A percentile compares a stretch with the other conserved stretches of the same genome.
These are phyloP conservation scores for Zonitis immaculata DNA, from an alignment of 2,888 invertebrate species.

Conservation along the genomic window DNA sequence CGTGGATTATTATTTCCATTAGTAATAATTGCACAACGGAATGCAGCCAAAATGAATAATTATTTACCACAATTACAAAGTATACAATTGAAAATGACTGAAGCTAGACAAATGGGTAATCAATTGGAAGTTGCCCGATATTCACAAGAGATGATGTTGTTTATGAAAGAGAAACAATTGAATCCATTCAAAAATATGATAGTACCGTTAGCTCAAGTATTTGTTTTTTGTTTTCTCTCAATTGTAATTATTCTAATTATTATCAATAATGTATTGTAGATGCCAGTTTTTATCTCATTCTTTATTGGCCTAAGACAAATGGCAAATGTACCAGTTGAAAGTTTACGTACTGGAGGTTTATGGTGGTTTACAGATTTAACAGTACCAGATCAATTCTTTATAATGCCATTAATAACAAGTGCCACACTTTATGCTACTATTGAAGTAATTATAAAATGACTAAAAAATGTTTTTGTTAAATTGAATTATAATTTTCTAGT, in stretches of 20 bases:
- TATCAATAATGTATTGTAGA: no score
- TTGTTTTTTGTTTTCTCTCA: slow-evolving; percentile 4
- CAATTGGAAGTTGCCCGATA: slow-evolving; percentile 69
- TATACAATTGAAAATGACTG: slow-evolving; percentile 78
- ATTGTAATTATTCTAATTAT: slow-evolving; percentile 19
- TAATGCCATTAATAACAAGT: slow-evolving; percentile 82
- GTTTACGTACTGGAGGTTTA: slow-evolving; percentile 81
- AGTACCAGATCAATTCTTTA: slow-evolving; percentile 80
- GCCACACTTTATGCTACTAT: slow-evolving; percentile 77
- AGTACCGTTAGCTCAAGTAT: slow-evolving; percentile 72
- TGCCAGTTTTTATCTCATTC: slow-evolving; percentile 87
- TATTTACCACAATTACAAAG: slow-evolving; percentile 80
- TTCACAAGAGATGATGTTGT: slow-evolving; percentile 72
- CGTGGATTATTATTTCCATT: slow-evolving; percentile 78
- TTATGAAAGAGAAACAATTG: slow-evolving; percentile 77
- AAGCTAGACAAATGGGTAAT: slow-evolving; percentile 79
- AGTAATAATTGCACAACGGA: slow-evolving; percentile 75
- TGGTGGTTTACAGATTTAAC: slow-evolving; percentile 94
- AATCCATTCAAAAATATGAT: slow-evolving; percentile 77
- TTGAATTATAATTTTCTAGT: slow-evolving; percentile 41
- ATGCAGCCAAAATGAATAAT: slow-evolving; percentile 76
- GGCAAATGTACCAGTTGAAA: slow-evolving; percentile 88
- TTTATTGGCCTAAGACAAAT: slow-evolving; percentile 84
- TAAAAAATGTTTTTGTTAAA: background rate
- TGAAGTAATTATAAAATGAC: slow-evolving; percentile 56